Evolutionary conservation across 1,140 invertebrate species (phyloP).

Genomic region (Parapsyche elsis): DNA sequence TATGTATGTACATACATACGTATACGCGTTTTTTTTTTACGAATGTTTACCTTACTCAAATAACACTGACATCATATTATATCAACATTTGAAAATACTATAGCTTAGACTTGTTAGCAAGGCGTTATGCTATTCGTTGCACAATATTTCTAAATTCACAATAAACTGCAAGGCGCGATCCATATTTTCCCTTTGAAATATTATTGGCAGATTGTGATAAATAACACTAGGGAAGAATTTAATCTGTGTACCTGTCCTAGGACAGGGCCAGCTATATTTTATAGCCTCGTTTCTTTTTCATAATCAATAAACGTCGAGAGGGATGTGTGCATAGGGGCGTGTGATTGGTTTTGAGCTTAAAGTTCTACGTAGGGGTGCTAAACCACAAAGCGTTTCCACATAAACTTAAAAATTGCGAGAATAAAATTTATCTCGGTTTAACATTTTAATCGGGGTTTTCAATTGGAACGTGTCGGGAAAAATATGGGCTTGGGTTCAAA

Average conservation of each 20-base stretch:
- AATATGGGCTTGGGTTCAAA: background rate
- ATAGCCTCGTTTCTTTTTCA: slow-evolving; percentile 52
- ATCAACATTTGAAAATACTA: background rate
- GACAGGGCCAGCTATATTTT: slow-evolving; percentile 45
- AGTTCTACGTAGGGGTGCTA: slow-evolving; percentile 29
- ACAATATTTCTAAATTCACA: background rate
- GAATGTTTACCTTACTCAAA: too few relatives aligned
- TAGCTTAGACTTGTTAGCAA: too few relatives aligned
- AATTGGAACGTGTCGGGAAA: background rate
- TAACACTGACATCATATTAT: too few relatives aligned
- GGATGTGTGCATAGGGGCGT: slow-evolving; percentile 51
- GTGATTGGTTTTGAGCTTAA: slow-evolving; percentile 51
- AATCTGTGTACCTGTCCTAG: slow-evolving; percentile 48
- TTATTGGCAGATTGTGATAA: slow-evolving; percentile 43
- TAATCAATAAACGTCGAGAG: slow-evolving; percentile 54
- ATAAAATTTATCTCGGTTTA: background rate
- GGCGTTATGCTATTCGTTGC: too few relatives aligned
- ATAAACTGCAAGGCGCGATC: background rate
- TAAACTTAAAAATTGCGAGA: too few relatives aligned
- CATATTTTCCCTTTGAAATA: slow-evolving; percentile 4
- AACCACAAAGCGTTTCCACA: slow-evolving; percentile 20
- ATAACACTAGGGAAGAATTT: slow-evolving; percentile 43
- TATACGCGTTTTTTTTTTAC: background rate
- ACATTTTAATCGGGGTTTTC: background rate
- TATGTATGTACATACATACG: background rate